Base-by-base conservation (phyloP, 2,797 vertebrate species). In the Salmo trutta region DNA sequence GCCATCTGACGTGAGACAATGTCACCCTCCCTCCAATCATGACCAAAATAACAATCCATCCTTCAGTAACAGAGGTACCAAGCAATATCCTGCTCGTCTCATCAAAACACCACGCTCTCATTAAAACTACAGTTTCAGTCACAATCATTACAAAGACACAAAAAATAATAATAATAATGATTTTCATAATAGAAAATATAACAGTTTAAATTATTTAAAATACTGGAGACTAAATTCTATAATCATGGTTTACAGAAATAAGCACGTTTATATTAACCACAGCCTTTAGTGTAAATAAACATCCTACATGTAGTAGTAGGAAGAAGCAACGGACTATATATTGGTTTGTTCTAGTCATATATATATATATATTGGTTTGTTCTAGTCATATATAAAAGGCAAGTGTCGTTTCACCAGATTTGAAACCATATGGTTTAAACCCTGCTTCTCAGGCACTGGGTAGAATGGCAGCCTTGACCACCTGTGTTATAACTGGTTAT, bases 21-120 rank as follows among this genome's bases (percentile, higher is more conserved):
- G 3, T 47, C 41, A 41, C 41, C 8, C 33, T 5, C 36, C 36
- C 41, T 14, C 41, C 41, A 3, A 47, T 14, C 12, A 14, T 14
- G 41, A 47, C 41, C 41, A 3, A 12, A 12, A 47, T 21, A 71
- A 82, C 56, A 73, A 85, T 86, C 66, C 79, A 80, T 83, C 85
- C 79, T 83, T 82, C 76, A 79, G 75, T 79, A 70, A 84, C 72
- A 90, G 81, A 74, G 27, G 36, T 65, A 79, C 69, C 76, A 87
- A 84, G 75, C 54, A 52, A 71, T 47, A 73, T 79, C 41, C 75
- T 80, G 51, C 80, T 83, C 74, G 69, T 69, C 84, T 86, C 72
- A 78, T 73, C 74, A 75, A 87, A 81, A 73, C 67, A 82, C 59
- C n/a, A 41, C 19, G 21, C 31, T 77, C 81, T 85, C 64, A 78